phyloP scores from a whole-genome alignment of 2,113 vertebrate species.

The Balaeniceps rex region DNA sequence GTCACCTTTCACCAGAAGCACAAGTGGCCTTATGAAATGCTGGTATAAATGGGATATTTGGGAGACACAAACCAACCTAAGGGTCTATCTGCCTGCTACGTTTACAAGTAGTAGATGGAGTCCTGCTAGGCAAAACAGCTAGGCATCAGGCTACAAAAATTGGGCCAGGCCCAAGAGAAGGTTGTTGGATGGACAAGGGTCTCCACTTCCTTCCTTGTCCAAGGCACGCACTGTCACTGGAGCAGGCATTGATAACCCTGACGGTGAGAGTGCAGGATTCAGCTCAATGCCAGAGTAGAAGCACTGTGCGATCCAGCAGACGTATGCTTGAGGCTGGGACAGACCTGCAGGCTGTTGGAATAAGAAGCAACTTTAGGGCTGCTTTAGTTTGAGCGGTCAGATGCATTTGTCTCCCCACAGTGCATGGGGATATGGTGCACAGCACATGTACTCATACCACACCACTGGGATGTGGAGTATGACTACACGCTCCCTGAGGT shows the following conservation, averaged over 20 bases:
- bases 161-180: not conserved
- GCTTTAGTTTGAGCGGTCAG: not conserved
- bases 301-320: not conserved
- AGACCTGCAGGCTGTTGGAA: not conserved
- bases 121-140: not conserved
- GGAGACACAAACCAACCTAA: not conserved
- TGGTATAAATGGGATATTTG: not conserved
- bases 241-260: not conserved
- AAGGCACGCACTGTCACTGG: not conserved
- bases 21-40: not conserved
- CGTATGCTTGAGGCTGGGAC: not conserved
- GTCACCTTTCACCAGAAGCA: not conserved
- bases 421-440: not conserved
- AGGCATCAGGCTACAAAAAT: not conserved
- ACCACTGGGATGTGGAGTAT: not conserved
- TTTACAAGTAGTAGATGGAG: not conserved
- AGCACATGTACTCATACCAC: too few relatives aligned
- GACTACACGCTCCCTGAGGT: not conserved
- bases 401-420: not conserved
- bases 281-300: not conserved
- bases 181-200: not conserved
- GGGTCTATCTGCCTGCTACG: not conserved
- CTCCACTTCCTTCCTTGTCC: not conserved
- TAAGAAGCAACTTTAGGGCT: not conserved
- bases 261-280: not conserved